phyloP scores from a whole-genome alignment of 2,113 vertebrate genomes.

The Rostratula benghalensis region DNA sequence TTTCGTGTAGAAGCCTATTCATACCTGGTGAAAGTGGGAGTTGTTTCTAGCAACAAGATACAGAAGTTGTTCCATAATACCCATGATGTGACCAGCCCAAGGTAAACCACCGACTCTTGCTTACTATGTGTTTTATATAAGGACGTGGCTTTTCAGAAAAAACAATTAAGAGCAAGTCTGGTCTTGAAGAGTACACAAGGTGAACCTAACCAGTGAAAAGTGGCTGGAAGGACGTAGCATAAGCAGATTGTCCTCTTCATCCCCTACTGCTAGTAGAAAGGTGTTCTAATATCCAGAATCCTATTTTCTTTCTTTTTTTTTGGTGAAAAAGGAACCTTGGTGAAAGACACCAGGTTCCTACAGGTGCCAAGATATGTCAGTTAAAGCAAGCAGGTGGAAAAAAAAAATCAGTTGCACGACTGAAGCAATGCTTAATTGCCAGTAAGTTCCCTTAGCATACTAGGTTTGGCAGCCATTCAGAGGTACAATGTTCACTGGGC shows the following conservation, averaged over 20 bases:
- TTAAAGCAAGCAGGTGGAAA: neutral
- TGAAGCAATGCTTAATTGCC: neutral
- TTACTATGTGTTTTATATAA: neutral
- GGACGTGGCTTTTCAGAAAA: neutral
- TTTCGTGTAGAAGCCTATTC: constrained; percentile 89
- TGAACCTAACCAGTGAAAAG: neutral
- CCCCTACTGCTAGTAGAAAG: neutral
- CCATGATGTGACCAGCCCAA: constrained; percentile 89
- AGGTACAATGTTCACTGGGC: neutral
- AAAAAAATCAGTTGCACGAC: neutral
- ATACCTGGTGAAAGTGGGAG: constrained; percentile 94
- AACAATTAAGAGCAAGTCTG: neutral
- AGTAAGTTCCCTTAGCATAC: neutral
- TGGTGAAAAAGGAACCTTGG: no score
- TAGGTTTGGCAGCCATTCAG: neutral
- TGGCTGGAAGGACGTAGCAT: neutral
- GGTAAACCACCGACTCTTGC: constrained; percentile 74
- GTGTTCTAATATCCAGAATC: neutral
- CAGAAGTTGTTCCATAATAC: constrained; percentile 92
- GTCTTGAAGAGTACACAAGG: neutral
- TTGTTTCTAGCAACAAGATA: constrained; percentile 89
- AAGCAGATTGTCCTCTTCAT: neutral
- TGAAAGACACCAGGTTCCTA: neutral
- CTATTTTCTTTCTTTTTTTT: neutral
- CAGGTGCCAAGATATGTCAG: neutral